Evolutionary conservation across 2,797 vertebrate genomes (phyloP), one percentile per base, ranked within the genome.

Genomic region (Tachyglossus aculeatus): DNA sequence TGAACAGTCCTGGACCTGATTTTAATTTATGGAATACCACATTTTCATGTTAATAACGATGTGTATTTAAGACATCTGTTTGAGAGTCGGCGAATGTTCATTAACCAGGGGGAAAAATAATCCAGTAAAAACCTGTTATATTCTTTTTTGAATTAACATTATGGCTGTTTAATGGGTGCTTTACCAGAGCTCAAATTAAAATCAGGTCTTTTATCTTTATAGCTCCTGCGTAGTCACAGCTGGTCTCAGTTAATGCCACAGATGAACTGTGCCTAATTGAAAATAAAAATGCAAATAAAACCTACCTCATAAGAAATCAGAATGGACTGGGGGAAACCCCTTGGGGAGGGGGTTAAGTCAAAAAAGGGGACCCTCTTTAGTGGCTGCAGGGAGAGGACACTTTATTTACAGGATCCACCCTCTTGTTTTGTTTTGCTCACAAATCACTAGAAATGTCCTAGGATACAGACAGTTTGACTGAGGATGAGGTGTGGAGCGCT

Each of bases 221-320:
- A 82, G 82, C 41, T 47, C 61, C 83, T 83, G 72, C 84, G 78
- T 31, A 86, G 85, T 78, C 87, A 84, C 90, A 93, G 92, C 91
- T 93, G 92, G 84, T 92, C 87, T 81, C 84, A 84, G 86, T 92
- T 92, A 83, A 92, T 91, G 88, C 87, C 64, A 64, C 88, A 91
- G 89, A 92, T 90, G 89, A 92, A 91, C 88, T 88, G 74, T 77
- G 71, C 81, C 86, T 93, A 93, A 93, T 91, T 93, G 90, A 92
- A 92, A 91, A 90, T 90, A 92, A 93, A 93, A 93, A 87, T 88
- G 86, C 88, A 92, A 92, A 91, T 91, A 93, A 92, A 92, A 92
- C 70, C 77, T 78, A 77, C 70, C 77, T 83, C 78, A 75, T 84
- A 86, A 84, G 82, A 85, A 82, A 83, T 89, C 89, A 88, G 71